These are phyloP conservation scores for Siniperca undulata DNA, from an alignment of 2,797 vertebrate species.

Conservation along the genomic window DNA sequence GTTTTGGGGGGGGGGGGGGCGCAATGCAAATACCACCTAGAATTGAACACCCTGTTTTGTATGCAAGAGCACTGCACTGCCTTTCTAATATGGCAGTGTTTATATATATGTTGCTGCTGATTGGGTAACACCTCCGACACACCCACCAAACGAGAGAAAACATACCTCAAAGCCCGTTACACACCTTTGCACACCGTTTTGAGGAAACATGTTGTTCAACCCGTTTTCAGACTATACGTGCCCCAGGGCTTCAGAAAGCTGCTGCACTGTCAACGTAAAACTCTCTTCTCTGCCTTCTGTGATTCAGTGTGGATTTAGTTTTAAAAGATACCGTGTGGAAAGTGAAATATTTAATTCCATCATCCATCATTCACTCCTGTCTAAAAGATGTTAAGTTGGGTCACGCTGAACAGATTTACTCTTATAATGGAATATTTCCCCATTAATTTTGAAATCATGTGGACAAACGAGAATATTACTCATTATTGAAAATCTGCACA, in stretches of 20 bases:
- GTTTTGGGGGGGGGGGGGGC: no score
- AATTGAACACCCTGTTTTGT: no score
- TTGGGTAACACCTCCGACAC: no score
- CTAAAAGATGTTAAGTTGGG: slow-evolving; percentile 35
- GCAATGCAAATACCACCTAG: no score
- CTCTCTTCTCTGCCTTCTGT: background rate
- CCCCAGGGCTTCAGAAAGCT: background rate
- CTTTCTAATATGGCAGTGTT: no score
- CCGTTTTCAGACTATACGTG: no score
- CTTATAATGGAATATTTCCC: slow-evolving; percentile 56
- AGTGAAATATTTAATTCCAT: slow-evolving; percentile 23
- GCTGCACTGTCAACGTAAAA: background rate
- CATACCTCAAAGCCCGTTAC: no score
- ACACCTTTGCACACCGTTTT: no score
- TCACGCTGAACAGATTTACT: slow-evolving; percentile 46
- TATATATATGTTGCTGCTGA: no score
- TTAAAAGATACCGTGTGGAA: background rate
- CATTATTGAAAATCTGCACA: slow-evolving; percentile 55
- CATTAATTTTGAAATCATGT: slow-evolving; percentile 51
- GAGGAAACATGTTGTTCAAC: no score
- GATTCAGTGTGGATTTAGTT: slow-evolving; percentile 2
- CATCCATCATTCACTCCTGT: slow-evolving; percentile 29
- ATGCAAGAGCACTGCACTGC: no score
- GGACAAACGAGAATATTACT: slow-evolving; percentile 51
- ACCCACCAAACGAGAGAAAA: no score